Base-by-base conservation (phyloP, 2,888 invertebrate genomes). In the Leptinotarsa haldemani region DNA sequence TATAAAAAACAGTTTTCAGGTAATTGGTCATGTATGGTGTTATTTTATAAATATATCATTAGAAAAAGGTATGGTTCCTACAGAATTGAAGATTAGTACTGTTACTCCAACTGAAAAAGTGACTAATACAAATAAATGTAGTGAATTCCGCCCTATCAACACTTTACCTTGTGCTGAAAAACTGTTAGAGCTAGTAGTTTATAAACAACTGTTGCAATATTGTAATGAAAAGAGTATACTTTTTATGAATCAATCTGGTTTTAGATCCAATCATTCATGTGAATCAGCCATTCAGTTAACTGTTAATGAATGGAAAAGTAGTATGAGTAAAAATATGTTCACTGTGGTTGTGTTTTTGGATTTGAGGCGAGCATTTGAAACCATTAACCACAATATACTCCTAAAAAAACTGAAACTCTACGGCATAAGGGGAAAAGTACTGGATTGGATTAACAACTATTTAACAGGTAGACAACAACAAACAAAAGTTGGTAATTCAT, bases 231-330 rank as follows among this genome's bases (percentile, higher is more conserved):
- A 15, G 48, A 48, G 48, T 48, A 48, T 48, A 48, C 48, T 48
- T 48, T n/a, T 53, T 65, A 65, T 4, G 52, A 58, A 40, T 40
- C 47, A 15, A 25, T 47, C 46, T 69, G 20, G 58, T 63, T 63
- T 15, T 30, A 22, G 20, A 40, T 30, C 25, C 30, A 64, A 16
- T 64, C n/a, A 40, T 40, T n/a, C 16, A 64, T 64, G 25, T 64
- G 18, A 64, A 9, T 40, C 13, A 64, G 18, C n/a, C 20, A 20
- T 18, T 22, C 20, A 22, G 40, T 63, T 22, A 63, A 63, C 20
- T 63, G 9, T 56, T 56, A 46, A 15, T 16, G 47, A 58, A 40
- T 48, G 48, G 48, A 48, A 48, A 48, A 48, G 16, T 48, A 48
- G 48, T 48, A 48, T 48, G 48, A 48, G 48, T 48, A 16, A 48